Evolutionary conservation across 2,888 invertebrate species (phyloP).

Genomic region (Apomyelois bistriatella): DNA sequence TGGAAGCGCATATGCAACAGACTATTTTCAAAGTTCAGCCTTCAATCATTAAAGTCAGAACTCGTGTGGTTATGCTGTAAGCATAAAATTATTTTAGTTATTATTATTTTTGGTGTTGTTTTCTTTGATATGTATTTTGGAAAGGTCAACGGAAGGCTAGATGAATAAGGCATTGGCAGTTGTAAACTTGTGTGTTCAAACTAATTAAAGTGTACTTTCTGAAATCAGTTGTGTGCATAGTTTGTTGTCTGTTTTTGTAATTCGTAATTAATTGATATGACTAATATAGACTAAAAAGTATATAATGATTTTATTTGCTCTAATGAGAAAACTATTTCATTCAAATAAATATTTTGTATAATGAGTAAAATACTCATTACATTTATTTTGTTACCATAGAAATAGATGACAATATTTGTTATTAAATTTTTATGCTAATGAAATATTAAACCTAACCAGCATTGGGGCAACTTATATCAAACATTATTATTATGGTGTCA

Average conservation of each 20-base stretch:
- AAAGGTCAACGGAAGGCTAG: constrained; percentile 13
- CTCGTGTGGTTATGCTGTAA: neutral
- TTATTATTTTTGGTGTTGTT: neutral
- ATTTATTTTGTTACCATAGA: too few species aligned
- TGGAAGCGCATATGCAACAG: too few species aligned
- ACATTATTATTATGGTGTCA: too few species aligned
- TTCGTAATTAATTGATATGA: constrained; percentile 40
- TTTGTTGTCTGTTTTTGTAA: constrained; percentile 55
- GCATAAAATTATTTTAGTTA: neutral
- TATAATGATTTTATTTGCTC: constrained; percentile 24
- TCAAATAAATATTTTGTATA: too few species aligned
- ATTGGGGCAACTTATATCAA: too few species aligned
- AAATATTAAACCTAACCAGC: too few species aligned
- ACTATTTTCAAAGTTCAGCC: too few species aligned
- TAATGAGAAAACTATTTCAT: neutral
- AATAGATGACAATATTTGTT: too few species aligned
- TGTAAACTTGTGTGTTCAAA: constrained; percentile 49
- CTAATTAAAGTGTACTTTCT: constrained; percentile 35
- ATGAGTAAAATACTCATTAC: too few species aligned
- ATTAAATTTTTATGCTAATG: too few species aligned
- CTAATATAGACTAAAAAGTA: constrained; percentile 48
- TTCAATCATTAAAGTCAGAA: too few species aligned
- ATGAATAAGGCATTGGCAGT: constrained; percentile 26
- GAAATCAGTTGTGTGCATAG: constrained; percentile 46
- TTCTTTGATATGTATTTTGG: neutral